Base-by-base conservation (phyloP, 2,888 invertebrate genomes). In the Cabera pusaria region DNA sequence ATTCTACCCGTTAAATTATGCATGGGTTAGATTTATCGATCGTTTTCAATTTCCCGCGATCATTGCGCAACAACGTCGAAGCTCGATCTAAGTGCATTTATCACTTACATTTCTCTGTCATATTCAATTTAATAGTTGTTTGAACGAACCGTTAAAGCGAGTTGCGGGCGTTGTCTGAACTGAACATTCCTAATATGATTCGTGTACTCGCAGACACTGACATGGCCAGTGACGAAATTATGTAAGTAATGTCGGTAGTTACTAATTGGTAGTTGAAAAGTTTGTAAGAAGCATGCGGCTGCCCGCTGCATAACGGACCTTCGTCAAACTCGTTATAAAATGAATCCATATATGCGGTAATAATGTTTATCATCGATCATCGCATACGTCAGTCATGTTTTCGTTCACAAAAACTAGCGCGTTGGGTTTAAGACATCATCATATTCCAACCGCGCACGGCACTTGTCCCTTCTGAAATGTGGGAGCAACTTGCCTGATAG, bases 181-280 rank as follows among this genome's bases (percentile, higher is more conserved):
- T 24, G 33, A 37, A 23, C 33, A 35, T 21, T 10, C 7, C 11
- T 52, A 47, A 43, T 36, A 33, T 43, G 31, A 42, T 48, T 34
- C 31, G 33, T 31, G 41, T 45, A 40, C 31, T 31, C 18, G 10
- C 18, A 22, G 44, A 50, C 46, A 41, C 36, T 39, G 44, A 43
- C 54, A 35, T 55, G 56, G 40, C 63, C 64, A 72, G 67, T 67
- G 70, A 74, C 64, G 63, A 75, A 77, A 80, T 80, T 73, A 72
- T 65, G 61, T 64, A 67, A 71, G 62, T 65, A 65, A 68, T 64
- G 73, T 71, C 67, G 61, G 67, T 66, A 59, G 65, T 67, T 61
- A 73, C 74, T 85, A 86, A 85, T 83, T 82, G 78, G 69, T 68
- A 55, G 66, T 62, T 64, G 62, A 56, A 63, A 63, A 64, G 55